phyloP scores from a whole-genome alignment of 2,888 invertebrate genomes.

The Psococerastis gibbosa region DNA sequence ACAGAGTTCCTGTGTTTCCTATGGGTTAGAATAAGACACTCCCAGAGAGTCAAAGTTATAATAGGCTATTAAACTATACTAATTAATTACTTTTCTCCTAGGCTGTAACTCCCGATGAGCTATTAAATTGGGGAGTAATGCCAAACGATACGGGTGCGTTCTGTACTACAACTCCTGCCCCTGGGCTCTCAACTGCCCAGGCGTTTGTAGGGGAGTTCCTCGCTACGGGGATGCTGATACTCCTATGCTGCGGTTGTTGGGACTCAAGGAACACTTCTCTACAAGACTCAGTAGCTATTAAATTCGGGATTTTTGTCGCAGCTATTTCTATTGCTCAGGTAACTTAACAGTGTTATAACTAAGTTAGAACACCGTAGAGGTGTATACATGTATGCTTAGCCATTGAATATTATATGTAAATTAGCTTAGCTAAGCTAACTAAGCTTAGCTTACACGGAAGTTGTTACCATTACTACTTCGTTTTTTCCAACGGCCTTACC shows the following conservation, averaged over 20 bases:
- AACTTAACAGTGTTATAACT: too few relatives aligned
- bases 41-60: too few relatives aligned
- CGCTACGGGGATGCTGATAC: constrained; percentile 40
- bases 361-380: too few relatives aligned
- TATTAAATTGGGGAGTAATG: constrained; percentile 1
- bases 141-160: constrained; percentile 16
- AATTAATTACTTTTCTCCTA: too few relatives aligned
- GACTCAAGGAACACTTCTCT: constrained; percentile 34
- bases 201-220: constrained; percentile 39
- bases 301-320: constrained; percentile 25
- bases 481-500: too few relatives aligned
- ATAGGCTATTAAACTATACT: too few relatives aligned
- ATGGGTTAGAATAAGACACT: too few relatives aligned
- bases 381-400: too few relatives aligned
- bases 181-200: constrained; percentile 26
- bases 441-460: too few relatives aligned
- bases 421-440: too few relatives aligned
- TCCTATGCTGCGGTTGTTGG: constrained; percentile 51
- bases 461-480: background rate
- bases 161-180: constrained; percentile 41
- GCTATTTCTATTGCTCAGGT: constrained; percentile 16
- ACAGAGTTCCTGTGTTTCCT: too few relatives aligned
- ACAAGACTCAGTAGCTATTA: constrained; percentile 26
- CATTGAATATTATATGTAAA: too few relatives aligned
- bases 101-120: constrained; percentile 4